These are phyloP conservation scores for Trichogramma pretiosum DNA, from an alignment of 1,140 invertebrate genomes.

Conservation along the genomic window DNA sequence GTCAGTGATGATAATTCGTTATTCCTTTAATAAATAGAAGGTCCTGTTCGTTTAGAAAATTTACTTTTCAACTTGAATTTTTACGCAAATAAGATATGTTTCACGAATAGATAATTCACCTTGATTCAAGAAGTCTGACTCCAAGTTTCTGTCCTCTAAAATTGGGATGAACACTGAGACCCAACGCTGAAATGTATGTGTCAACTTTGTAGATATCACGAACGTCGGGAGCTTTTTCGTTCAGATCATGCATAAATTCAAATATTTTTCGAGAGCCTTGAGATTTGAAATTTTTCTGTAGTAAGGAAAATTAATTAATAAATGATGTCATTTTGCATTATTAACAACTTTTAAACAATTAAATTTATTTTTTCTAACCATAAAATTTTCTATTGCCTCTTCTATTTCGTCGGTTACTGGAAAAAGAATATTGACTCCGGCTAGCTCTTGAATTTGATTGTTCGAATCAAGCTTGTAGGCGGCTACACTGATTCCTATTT, in stretches of 20 bases:
- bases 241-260: not conserved
- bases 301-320: not conserved
- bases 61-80: no score
- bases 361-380: not conserved
- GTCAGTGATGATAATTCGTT: no score
- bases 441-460: not conserved
- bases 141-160: slow-evolving; percentile 13
- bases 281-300: slow-evolving; percentile 6
- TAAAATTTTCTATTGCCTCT: slow-evolving; percentile 2
- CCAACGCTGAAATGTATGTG: slow-evolving; percentile 5
- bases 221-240: slow-evolving; percentile 2
- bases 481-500: not conserved
- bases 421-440: not conserved
- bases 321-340: not conserved
- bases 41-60: no score
- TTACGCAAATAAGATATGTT: no score
- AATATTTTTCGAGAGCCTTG: not conserved
- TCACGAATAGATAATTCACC: no score
- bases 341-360: not conserved
- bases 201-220: slow-evolving; percentile 4
- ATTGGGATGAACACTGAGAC: slow-evolving; percentile 3
- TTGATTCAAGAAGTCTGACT: slow-evolving; percentile 8
- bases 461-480: slow-evolving; percentile 4
- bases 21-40: no score
- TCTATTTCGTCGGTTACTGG: not conserved